Base-by-base conservation (phyloP, 2,888 invertebrate species). In the Melanophora roralis region DNA sequence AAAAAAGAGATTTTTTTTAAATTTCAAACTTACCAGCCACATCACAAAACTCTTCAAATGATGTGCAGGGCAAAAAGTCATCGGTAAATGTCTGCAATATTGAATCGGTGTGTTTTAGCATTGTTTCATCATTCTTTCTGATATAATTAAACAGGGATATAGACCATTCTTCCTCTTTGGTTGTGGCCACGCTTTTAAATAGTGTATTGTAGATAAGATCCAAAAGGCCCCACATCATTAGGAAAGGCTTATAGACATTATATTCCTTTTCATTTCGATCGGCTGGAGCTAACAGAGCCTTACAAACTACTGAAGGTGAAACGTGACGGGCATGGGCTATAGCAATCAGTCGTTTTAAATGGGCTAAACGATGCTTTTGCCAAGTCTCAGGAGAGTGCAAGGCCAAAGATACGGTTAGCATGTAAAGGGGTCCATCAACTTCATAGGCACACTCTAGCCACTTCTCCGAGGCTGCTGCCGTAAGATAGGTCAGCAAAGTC, bases 21-120 rank as follows among this genome's bases (percentile, higher is more conserved):
- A n/a, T n/a, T n/a, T n/a, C n/a, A 34, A 14, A 82, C 85, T 78
- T 79, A 90, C 97, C 97, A 84, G 94, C 93, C 83, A 97, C 96
- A 93, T 98, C 98, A 90, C 96, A 96, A 92, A 97, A 97, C 91
- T 98, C 98, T 7, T 92, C 93, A 90, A 98, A 95, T 14, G 96
- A 96, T 80, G 96, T 93, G 91, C 97, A 97, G 9, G 97, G 96
- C 85, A 98, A 91, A 85, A 97, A 92, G 89, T 98, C 97, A 85
- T 97, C 96, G 47, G 96, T 95, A 85, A 97, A 95, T 0, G 93
- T 92, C 27, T 93, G 92, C 81, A 98, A 92, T 77, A 98, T 92
- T 81, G 93, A 93, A 88, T 97, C 97, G 11, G 97, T 96, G 12
- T 95, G 93, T 89, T 98, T 98, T 21, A 97, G 91, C 91, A 98